Evolutionary conservation across 37 sponge, comb jelly and placozoan species (phyloP).

Genomic region (Axinella damicornis): DNA sequence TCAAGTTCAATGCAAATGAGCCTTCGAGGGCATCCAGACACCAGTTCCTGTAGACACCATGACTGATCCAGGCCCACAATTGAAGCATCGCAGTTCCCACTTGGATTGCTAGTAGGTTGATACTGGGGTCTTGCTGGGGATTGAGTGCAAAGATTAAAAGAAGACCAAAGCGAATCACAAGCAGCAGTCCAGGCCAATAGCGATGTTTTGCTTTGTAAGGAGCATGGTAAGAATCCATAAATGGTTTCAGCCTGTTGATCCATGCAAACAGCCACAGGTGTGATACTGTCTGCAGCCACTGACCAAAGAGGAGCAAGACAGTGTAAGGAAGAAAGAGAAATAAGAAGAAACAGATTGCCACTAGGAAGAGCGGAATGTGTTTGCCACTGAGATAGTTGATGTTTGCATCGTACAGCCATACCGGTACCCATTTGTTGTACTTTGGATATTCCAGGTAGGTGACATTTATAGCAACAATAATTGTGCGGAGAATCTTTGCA

Average conservation of each 20-base stretch:
- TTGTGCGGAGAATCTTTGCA: slow-evolving; percentile 4
- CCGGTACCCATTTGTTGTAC: too few species aligned
- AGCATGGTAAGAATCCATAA: slow-evolving; percentile 19
- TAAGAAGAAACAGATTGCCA: not conserved
- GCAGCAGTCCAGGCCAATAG: slow-evolving; percentile 27
- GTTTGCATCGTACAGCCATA: slow-evolving; percentile 18
- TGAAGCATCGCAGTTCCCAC: too few species aligned
- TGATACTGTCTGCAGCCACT: not conserved
- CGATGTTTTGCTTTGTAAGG: slow-evolving; percentile 11
- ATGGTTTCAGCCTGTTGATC: not conserved
- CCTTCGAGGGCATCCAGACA: too few species aligned
- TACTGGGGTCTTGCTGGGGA: not conserved
- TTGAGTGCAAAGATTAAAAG: not conserved
- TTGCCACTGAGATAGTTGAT: not conserved
- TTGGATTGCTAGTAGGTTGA: not conserved
- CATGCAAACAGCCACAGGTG: not conserved
- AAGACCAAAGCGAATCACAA: not conserved
- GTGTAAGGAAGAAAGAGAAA: not conserved
- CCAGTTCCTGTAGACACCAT: too few species aligned
- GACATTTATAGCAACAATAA: not conserved
- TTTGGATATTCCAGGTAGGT: not conserved
- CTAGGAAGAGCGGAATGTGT: not conserved
- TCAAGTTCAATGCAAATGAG: too few species aligned
- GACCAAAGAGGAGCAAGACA: slow-evolving; percentile 3
- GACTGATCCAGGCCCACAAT: too few species aligned